These are phyloP conservation scores for Coregonus ussuriensis DNA, from an alignment of 2,797 vertebrate genomes.

Conservation along the genomic window DNA sequence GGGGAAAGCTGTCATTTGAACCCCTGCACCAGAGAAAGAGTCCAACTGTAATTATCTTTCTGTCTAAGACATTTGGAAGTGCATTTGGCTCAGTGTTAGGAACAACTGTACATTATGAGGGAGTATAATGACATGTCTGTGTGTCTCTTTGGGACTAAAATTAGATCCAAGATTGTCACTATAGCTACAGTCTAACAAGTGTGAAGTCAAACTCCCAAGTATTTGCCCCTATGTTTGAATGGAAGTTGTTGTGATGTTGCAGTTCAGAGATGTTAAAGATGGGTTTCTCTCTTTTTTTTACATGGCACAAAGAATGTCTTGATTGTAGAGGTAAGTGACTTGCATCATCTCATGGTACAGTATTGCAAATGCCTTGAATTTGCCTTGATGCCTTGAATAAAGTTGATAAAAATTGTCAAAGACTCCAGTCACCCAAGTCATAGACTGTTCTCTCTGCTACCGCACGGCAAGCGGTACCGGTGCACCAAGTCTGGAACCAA, in stretches of 20 bases:
- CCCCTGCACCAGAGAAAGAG: slow-evolving; percentile 42
- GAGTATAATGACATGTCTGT: slow-evolving; percentile 45
- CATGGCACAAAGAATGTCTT: slow-evolving; percentile 65
- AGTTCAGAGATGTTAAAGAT: slow-evolving; percentile 32
- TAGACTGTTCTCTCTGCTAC: too few relatives aligned
- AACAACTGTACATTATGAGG: slow-evolving; percentile 55
- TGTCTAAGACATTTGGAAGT: slow-evolving; percentile 34
- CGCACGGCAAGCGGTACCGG: too few relatives aligned
- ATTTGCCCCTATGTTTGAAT: background rate
- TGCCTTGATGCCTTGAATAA: too few relatives aligned
- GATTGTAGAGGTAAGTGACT: slow-evolving; percentile 71
- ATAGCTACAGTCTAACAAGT: slow-evolving; percentile 47
- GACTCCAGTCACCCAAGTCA: too few relatives aligned
- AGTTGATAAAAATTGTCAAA: too few relatives aligned
- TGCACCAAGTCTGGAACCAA: too few relatives aligned
- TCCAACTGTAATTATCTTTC: slow-evolving; percentile 18
- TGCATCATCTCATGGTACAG: too few relatives aligned
- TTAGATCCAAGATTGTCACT: slow-evolving; percentile 51
- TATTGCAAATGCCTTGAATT: too few relatives aligned
- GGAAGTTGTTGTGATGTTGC: slow-evolving; percentile 6
- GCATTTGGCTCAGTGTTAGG: slow-evolving; percentile 47
- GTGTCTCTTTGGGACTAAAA: slow-evolving; percentile 33
- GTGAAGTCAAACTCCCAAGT: slow-evolving; percentile 14
- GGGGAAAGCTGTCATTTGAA: slow-evolving; percentile 57
- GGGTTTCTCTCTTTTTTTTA: slow-evolving; percentile 28